Percentiles rank a stretch among this genome's conserved stretches.
Evolutionary conservation across 2,113 vertebrate species (phyloP).

Genomic region (Ia io): DNA sequence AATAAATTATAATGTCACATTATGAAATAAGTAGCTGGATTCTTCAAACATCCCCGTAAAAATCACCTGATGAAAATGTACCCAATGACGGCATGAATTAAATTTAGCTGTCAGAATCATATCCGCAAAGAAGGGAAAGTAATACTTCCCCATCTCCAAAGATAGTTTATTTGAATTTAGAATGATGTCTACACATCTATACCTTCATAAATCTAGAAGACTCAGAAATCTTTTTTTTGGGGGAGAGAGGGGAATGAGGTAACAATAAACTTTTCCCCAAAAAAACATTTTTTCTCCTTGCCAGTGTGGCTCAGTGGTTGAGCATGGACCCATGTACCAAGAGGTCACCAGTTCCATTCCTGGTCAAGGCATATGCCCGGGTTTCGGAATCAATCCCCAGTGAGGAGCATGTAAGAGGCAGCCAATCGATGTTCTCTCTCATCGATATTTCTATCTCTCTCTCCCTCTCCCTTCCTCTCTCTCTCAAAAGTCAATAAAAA

Average conservation of each 20-base stretch:
- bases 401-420: too few species aligned
- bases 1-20: conserved; percentile 69
- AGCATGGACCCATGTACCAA: too few species aligned
- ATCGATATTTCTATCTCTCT: too few species aligned
- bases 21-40: conserved; percentile 51
- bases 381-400: too few species aligned
- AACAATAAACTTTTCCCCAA: background rate
- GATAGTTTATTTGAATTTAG: conserved; percentile 37
- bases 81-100: conserved; percentile 46
- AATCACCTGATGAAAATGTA: conserved; percentile 59
- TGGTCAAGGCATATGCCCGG: too few species aligned
- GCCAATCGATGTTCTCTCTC: too few species aligned
- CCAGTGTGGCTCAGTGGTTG: too few species aligned
- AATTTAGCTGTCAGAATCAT: conserved; percentile 49
- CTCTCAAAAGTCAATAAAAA: too few species aligned
- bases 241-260: background rate
- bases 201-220: conserved; percentile 2
- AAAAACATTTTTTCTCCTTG: background rate
- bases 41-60: conserved; percentile 55
- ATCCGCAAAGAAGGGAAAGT: background rate
- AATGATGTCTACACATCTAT: background rate
- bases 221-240: background rate
- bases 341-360: too few species aligned
- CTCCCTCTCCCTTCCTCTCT: too few species aligned
- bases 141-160: background rate